Conservation (phyloP, 2,888 invertebrate genomes). For the Chaitophorus viminalis region DNA sequence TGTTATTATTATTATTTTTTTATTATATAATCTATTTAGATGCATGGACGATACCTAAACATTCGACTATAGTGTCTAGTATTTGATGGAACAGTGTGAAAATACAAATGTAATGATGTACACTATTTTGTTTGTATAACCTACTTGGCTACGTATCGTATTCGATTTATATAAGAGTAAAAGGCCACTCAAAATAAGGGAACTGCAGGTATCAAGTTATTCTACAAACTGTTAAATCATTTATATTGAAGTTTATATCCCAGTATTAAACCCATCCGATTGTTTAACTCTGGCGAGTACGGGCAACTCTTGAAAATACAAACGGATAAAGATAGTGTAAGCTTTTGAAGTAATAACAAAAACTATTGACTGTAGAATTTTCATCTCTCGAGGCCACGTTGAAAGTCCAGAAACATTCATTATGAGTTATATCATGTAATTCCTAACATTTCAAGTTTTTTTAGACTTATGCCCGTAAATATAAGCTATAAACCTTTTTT, state of each 20-base stretch:
- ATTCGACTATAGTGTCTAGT: no score
- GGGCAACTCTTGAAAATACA: no score
- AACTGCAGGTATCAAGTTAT: slow-evolving; percentile 1
- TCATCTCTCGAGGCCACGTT: background rate
- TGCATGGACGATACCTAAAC: no score
- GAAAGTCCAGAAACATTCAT: background rate
- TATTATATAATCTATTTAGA: no score
- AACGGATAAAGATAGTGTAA: background rate
- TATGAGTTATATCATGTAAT: background rate
- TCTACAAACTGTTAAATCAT: background rate
- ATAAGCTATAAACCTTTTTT: no score
- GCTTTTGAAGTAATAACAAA: slow-evolving; percentile 21
- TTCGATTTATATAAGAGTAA: slow-evolving; percentile 1
- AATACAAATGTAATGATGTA: no score
- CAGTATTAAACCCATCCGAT: slow-evolving; percentile 25
- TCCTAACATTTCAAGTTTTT: background rate
- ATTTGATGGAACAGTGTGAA: background rate
- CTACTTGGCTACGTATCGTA: background rate
- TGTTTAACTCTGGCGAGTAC: background rate
- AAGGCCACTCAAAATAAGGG: slow-evolving; percentile 2
- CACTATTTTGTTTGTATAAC: background rate
- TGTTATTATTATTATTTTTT: background rate
- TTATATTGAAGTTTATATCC: background rate
- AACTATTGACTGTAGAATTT: slow-evolving; percentile 11
- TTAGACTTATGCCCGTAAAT: background rate